Base-by-base conservation (phyloP, 1,140 invertebrate species). In the Drosophila athabasca region DNA sequence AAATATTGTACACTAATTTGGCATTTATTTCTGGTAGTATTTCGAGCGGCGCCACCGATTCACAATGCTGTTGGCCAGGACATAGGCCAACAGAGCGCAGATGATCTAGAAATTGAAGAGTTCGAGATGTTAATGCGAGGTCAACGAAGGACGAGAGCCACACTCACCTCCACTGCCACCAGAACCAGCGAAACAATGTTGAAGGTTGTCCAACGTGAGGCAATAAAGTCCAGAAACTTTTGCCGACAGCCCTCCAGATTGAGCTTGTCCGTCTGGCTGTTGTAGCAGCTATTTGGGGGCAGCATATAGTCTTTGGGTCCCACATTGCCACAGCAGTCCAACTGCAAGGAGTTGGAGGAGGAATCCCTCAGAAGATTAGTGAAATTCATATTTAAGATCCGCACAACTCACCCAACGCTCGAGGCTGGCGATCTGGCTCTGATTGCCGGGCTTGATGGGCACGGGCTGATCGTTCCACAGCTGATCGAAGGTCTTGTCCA, bases 321-420 rank as follows among this genome's bases (percentile, higher is more conserved):
- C 9, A 90, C 71, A 69, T 94, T 90, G 49, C 95, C 95, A 76
- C 95, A 96, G 75, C 95, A 96, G 29, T 93, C 57, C 39, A 94
- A 84, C 94, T 95, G 79, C 0, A 26, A 5, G 7, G n/a, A n/a
- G n/a, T n/a, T n/a, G n/a, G n/a, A n/a, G n/a, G 11, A 4, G 0
- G 13, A 22, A 15, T 43, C 3, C 0, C 19, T 3, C 1, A 39
- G 13, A 13, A 3, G 19, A 46, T 71, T 29, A 41, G 15, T 8
- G n/a, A 26, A 6, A 9, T 11, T 6, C 7, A 11, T 0, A 9
- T 3, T 49, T 39, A 7, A 50, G 15, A n/a, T 17, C 1, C 0
- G 4, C 90, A 17, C 76, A 90, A 53, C 82, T 72, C 41, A 90
- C 90, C 90, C 89, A 90, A 55, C 74, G 65, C 35, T 91, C 90